These are phyloP conservation scores for Acinonyx jubatus DNA, from an alignment of 2,113 vertebrate species.

Conservation along the genomic window DNA sequence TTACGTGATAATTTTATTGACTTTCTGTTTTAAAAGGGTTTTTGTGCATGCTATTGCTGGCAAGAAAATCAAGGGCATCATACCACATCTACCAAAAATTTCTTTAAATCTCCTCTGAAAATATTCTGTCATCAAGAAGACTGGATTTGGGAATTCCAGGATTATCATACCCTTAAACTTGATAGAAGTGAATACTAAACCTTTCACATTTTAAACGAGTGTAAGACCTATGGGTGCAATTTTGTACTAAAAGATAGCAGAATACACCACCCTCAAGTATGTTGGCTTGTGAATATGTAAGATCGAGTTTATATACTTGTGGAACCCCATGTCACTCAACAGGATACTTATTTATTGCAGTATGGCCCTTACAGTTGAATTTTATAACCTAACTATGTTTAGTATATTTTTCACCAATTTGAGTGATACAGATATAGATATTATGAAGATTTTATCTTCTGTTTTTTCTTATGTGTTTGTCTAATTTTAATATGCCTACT, in stretches of 20 bases:
- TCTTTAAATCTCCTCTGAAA: background rate
- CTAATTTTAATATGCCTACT: background rate
- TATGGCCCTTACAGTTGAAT: background rate
- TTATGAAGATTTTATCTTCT: background rate
- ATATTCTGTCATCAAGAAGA: background rate
- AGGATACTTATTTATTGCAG: background rate
- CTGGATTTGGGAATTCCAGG: background rate
- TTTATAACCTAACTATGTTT: background rate
- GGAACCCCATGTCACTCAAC: background rate
- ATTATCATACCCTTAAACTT: background rate
- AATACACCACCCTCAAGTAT: background rate
- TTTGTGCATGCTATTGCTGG: background rate
- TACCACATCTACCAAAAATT: background rate
- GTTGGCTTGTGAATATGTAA: background rate
- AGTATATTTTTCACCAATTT: background rate
- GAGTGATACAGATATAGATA: background rate
- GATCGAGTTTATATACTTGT: background rate
- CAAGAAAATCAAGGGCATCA: background rate
- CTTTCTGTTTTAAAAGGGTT: background rate
- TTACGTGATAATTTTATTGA: background rate
- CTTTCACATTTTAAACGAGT: background rate
- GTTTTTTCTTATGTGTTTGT: background rate
- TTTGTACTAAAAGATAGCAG: background rate
- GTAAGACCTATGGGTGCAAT: background rate
- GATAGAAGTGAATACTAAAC: background rate